These are phyloP conservation scores for Elephantulus edwardii DNA, from an alignment of 2,113 vertebrate species.

Conservation along the genomic window DNA sequence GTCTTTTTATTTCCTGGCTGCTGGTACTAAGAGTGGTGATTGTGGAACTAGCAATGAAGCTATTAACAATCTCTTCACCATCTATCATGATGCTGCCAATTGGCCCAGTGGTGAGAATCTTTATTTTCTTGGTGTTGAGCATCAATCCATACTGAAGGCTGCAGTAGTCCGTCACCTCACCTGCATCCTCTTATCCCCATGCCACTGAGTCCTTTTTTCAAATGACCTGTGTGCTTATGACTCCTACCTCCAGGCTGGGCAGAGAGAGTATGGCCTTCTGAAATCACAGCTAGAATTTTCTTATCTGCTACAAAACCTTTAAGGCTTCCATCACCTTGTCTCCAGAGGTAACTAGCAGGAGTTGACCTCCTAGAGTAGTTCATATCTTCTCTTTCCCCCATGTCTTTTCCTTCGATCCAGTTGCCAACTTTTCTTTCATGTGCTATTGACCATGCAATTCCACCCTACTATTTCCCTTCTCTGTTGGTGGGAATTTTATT, in stretches of 20 bases:
- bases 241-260: neutral
- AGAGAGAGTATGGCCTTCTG: neutral
- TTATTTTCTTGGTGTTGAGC: too few relatives aligned
- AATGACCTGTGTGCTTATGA: rapidly evolving
- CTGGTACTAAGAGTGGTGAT: too few relatives aligned
- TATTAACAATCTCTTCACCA: too few relatives aligned
- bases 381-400: neutral
- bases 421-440: neutral
- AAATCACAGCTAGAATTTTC: neutral
- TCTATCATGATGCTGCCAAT: too few relatives aligned
- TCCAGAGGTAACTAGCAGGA: neutral
- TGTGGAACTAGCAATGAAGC: too few relatives aligned
- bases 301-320: neutral
- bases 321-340: neutral
- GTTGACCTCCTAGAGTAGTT: neutral
- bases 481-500: neutral
- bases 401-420: neutral
- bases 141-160: too few relatives aligned
- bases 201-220: too few relatives aligned
- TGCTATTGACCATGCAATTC: neutral
- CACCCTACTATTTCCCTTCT: neutral
- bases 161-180: too few relatives aligned
- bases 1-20: too few relatives aligned
- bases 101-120: too few relatives aligned
- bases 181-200: too few relatives aligned